A percentile compares a stretch with the other conserved stretches of the same genome.
These are phyloP conservation scores for Elephantulus edwardii DNA, from an alignment of 2,113 vertebrate genomes.

Conservation along the genomic window DNA sequence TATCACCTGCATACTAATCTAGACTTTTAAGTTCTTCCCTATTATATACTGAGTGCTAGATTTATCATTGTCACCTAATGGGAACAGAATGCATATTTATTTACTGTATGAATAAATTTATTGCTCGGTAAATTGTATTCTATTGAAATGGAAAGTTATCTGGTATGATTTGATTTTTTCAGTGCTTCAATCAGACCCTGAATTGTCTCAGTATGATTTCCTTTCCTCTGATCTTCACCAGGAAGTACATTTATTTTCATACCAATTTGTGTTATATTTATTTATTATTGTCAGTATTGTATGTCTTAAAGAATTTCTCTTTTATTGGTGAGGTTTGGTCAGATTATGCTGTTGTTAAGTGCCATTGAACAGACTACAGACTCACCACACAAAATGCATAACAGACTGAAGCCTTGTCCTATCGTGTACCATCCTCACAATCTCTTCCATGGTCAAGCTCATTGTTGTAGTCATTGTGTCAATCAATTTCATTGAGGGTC, in stretches of 20 bases:
- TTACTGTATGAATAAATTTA: neutral
- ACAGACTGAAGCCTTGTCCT: too few relatives aligned
- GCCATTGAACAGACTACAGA: too few relatives aligned
- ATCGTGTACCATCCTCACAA: too few relatives aligned
- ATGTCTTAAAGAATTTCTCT: neutral
- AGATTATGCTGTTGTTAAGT: too few relatives aligned
- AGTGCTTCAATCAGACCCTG: neutral
- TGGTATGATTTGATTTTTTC: neutral
- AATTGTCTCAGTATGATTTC: neutral
- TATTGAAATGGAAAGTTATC: neutral
- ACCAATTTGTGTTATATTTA: neutral
- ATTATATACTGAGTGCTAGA: neutral
- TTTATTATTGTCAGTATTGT: neutral
- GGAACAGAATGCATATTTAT: neutral
- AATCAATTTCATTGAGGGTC: too few relatives aligned
- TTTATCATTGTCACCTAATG: neutral
- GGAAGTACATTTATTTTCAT: neutral
- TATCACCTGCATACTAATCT: neutral
- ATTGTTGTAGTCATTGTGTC: too few relatives aligned
- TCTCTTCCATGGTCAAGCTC: too few relatives aligned
- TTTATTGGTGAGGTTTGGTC: neutral
- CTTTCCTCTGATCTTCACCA: neutral
- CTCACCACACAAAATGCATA: too few relatives aligned
- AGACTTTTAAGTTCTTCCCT: neutral
- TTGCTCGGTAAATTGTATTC: constrained; percentile 27